Evolutionary conservation across 1,140 invertebrate species (phyloP).

Genomic region (Lerema accius): DNA sequence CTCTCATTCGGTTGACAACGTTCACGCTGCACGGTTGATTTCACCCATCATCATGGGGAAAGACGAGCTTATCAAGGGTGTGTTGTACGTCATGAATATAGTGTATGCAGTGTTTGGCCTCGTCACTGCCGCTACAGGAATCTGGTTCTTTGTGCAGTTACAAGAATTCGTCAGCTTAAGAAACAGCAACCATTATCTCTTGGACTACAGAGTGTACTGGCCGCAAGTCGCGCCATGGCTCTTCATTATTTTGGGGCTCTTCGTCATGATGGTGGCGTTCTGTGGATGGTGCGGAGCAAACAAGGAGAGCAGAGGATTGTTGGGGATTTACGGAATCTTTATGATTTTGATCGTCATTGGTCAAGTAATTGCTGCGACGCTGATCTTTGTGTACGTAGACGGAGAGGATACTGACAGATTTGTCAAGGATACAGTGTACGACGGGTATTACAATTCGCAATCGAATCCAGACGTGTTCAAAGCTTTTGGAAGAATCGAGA

Average conservation of each 20-base stretch:
- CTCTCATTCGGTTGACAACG: slow-evolving; percentile 65
- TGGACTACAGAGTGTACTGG: slow-evolving; percentile 78
- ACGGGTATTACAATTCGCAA: slow-evolving; percentile 75
- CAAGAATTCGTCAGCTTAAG: slow-evolving; percentile 69
- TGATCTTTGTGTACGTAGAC: slow-evolving; percentile 76
- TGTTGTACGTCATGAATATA: slow-evolving; percentile 70
- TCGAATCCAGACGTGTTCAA: slow-evolving; percentile 71
- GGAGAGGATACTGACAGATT: slow-evolving; percentile 73
- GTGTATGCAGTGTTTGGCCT: slow-evolving; percentile 73
- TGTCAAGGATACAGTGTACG: slow-evolving; percentile 76
- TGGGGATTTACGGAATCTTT: slow-evolving; percentile 69
- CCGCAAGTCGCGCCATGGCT: slow-evolving; percentile 78
- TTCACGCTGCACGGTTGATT: slow-evolving; percentile 48
- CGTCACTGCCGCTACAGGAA: slow-evolving; percentile 67
- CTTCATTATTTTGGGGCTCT: slow-evolving; percentile 70
- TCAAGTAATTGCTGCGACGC: slow-evolving; percentile 63
- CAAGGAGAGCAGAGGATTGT: slow-evolving; percentile 65
- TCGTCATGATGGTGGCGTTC: slow-evolving; percentile 69
- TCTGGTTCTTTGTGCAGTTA: slow-evolving; percentile 78
- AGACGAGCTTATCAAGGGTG: slow-evolving; percentile 66
- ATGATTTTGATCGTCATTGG: slow-evolving; percentile 63
- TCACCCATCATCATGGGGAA: slow-evolving; percentile 58
- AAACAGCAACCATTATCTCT: slow-evolving; percentile 73
- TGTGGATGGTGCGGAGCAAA: slow-evolving; percentile 73
- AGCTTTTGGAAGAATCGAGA: slow-evolving; percentile 69